Evolutionary conservation across 2,113 vertebrate genomes (phyloP).

Genomic region (Connochaetes taurinus): DNA sequence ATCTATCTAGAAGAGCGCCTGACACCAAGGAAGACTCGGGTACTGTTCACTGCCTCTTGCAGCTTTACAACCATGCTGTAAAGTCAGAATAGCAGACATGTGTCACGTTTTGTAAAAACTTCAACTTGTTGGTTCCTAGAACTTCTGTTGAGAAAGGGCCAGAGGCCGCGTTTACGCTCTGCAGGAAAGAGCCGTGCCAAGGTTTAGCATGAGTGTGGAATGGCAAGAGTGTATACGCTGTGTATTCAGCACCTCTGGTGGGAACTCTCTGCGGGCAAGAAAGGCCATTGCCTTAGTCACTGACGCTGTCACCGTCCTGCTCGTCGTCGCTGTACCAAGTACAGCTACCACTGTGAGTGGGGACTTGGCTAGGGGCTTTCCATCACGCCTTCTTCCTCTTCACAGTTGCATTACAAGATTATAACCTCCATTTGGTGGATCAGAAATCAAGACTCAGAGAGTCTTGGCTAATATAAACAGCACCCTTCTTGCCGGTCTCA

Average conservation of each 20-base stretch:
- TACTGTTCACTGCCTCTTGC: not conserved
- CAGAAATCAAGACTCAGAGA: not conserved
- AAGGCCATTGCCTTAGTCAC: not conserved
- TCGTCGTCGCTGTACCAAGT: not conserved
- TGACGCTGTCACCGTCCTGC: not conserved
- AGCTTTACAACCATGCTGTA: not conserved
- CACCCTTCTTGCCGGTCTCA: not conserved
- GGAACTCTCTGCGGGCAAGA: not conserved
- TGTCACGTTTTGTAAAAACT: not conserved
- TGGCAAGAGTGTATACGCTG: rapidly evolving
- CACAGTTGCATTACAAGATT: not conserved
- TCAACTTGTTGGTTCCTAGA: not conserved
- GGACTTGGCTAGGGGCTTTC: not conserved
- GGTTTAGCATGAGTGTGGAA: not conserved
- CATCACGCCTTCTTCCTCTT: not conserved
- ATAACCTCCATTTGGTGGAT: not conserved
- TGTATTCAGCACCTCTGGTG: rapidly evolving
- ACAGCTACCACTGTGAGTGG: not conserved
- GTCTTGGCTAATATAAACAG: not conserved
- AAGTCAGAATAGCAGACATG: not conserved
- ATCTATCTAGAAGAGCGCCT: not conserved
- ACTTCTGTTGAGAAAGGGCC: not conserved
- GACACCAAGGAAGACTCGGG: not conserved
- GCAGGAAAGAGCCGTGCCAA: not conserved
- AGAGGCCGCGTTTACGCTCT: not conserved